phyloP scores from a whole-genome alignment of 2,113 vertebrate species.

The Hylia prasina region DNA sequence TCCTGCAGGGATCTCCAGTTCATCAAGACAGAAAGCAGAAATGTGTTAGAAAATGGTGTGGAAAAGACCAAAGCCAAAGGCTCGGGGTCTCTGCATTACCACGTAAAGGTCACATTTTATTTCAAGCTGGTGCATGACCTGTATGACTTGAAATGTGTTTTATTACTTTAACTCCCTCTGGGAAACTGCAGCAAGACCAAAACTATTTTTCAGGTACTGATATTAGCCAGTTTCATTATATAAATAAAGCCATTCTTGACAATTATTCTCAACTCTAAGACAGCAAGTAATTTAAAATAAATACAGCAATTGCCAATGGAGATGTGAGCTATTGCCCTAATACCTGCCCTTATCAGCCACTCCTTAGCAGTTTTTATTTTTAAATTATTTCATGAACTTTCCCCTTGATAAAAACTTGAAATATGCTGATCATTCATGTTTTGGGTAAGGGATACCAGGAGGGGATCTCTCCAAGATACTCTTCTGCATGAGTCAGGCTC shows the following conservation, averaged over 20 bases:
- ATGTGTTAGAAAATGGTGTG: fast-evolving
- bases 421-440: not conserved
- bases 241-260: not conserved
- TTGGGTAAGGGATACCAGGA: not conserved
- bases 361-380: not conserved
- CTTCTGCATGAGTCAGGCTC: slow-evolving; percentile 13
- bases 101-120: not conserved
- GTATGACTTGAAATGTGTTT: not conserved
- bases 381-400: not conserved
- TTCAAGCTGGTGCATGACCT: not conserved
- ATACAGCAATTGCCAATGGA: not conserved
- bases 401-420: not conserved
- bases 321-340: not conserved
- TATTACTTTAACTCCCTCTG: not conserved
- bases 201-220: not conserved
- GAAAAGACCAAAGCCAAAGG: not conserved
- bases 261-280: not conserved
- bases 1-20: not conserved
- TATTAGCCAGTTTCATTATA: not conserved
- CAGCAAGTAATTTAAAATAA: not conserved
- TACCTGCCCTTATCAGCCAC: not conserved
- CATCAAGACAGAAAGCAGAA: not conserved
- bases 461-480: not conserved
- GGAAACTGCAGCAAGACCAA: not conserved
- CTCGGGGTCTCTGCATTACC: not conserved